Percentiles rank a stretch among this genome's conserved stretches.
phyloP scores from a whole-genome alignment of 1,140 invertebrate genomes.

The Myzus persicae region DNA sequence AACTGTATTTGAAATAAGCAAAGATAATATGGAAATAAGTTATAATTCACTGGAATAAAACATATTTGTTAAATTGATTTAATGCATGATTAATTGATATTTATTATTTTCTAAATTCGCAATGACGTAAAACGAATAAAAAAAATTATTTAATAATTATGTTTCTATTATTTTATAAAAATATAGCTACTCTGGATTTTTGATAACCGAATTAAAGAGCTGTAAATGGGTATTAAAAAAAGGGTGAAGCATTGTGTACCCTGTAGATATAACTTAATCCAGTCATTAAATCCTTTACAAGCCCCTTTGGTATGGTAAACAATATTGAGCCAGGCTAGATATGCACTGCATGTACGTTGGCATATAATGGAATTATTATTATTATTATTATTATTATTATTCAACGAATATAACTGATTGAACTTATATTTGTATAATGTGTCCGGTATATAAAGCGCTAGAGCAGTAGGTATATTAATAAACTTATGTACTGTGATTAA shows the following conservation, averaged over 20 bases:
- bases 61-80: too few species aligned
- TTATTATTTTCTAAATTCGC: too few species aligned
- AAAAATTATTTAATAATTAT: too few species aligned
- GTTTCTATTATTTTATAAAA: neutral
- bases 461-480: neutral
- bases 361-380: neutral
- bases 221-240: neutral
- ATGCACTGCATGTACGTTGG: neutral
- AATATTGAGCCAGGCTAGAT: neutral
- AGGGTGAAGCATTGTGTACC: neutral
- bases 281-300: neutral
- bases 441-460: neutral
- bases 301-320: neutral
- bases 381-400: too few species aligned
- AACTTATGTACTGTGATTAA: neutral
- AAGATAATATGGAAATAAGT: too few species aligned
- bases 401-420: neutral
- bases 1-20: too few species aligned
- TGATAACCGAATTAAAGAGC: neutral
- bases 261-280: neutral
- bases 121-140: neutral
- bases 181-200: neutral
- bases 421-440: neutral
- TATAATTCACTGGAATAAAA: too few species aligned
- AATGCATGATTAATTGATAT: too few species aligned